These are phyloP conservation scores for Hypena proboscidalis DNA, from an alignment of 2,888 invertebrate genomes.

Conservation along the genomic window DNA sequence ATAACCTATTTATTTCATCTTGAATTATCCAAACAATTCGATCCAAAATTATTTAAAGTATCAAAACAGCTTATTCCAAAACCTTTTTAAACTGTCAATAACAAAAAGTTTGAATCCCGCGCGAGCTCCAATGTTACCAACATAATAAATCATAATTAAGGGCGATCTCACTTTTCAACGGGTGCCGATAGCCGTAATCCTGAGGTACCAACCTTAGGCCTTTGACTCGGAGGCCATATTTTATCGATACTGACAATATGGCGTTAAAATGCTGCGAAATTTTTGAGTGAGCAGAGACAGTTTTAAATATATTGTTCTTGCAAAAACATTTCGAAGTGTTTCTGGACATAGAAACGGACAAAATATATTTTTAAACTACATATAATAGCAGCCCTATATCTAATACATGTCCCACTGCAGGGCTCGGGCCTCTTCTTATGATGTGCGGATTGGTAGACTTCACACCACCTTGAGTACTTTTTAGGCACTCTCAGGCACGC, in stretches of 20 bases:
- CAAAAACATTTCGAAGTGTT: too few relatives aligned
- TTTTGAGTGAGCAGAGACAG: too few relatives aligned
- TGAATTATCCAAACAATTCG: slow-evolving; percentile 9
- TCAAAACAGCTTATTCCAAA: slow-evolving; percentile 10
- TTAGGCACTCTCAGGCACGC: too few relatives aligned
- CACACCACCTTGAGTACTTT: too few relatives aligned
- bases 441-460: too few relatives aligned
- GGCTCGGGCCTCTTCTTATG: too few relatives aligned
- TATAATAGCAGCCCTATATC: too few relatives aligned
- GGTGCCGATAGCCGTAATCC: slow-evolving; percentile 75
- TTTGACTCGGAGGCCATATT: slow-evolving; percentile 58
- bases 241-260: slow-evolving; percentile 57
- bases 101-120: slow-evolving; percentile 19
- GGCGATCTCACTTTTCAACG: slow-evolving; percentile 69
- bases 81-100: slow-evolving; percentile 25
- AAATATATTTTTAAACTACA: too few relatives aligned
- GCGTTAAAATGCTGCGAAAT: slow-evolving; percentile 43
- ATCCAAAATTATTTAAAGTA: slow-evolving; percentile 15
- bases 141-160: slow-evolving; percentile 79
- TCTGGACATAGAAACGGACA: too few relatives aligned
- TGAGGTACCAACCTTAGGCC: slow-evolving; percentile 46
- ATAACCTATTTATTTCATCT: too few relatives aligned
- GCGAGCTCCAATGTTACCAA: slow-evolving; percentile 18
- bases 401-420: too few relatives aligned
- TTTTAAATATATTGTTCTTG: too few relatives aligned